Evolutionary conservation across 2,888 invertebrate genomes (phyloP).

Genomic region (Loripinus fragilis): DNA sequence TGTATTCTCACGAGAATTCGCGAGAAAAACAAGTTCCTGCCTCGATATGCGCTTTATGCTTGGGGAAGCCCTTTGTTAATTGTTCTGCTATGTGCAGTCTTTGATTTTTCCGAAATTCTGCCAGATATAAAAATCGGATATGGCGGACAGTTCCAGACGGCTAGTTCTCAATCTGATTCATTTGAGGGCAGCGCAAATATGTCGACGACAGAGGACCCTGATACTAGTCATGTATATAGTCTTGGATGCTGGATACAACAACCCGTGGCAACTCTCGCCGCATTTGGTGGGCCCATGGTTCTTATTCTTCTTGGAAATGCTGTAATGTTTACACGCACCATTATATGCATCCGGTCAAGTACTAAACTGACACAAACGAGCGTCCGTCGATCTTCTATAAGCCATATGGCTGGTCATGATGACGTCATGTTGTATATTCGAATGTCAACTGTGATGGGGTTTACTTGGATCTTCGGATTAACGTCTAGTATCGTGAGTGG

Average conservation of each 20-base stretch:
- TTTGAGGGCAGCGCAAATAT: neutral
- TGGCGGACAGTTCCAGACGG: constrained; percentile 19
- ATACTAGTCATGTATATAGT: constrained; percentile 34
- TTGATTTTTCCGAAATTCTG: constrained; percentile 75
- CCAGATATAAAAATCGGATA: constrained; percentile 69
- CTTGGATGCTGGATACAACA: constrained; percentile 77
- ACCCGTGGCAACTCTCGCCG: constrained; percentile 72
- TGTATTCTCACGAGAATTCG: constrained; percentile 75
- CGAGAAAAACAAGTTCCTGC: constrained; percentile 68
- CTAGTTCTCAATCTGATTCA: neutral
- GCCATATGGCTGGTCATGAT: constrained; percentile 66
- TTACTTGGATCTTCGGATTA: constrained; percentile 79
- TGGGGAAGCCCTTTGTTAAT: constrained; percentile 88
- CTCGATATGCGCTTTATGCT: constrained; percentile 85
- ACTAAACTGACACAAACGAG: constrained; percentile 61
- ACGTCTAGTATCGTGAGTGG: constrained; percentile 76
- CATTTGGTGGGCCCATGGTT: constrained; percentile 76
- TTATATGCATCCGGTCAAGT: constrained; percentile 72
- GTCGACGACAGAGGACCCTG: neutral
- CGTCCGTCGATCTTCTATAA: constrained; percentile 64
- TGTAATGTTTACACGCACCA: constrained; percentile 73
- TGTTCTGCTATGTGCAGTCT: constrained; percentile 74
- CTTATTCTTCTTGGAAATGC: constrained; percentile 70
- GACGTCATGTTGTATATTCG: constrained; percentile 78
- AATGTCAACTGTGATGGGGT: constrained; percentile 80